phyloP scores from a whole-genome alignment of 2,113 vertebrate species.

The Psephotus haematonotus region DNA sequence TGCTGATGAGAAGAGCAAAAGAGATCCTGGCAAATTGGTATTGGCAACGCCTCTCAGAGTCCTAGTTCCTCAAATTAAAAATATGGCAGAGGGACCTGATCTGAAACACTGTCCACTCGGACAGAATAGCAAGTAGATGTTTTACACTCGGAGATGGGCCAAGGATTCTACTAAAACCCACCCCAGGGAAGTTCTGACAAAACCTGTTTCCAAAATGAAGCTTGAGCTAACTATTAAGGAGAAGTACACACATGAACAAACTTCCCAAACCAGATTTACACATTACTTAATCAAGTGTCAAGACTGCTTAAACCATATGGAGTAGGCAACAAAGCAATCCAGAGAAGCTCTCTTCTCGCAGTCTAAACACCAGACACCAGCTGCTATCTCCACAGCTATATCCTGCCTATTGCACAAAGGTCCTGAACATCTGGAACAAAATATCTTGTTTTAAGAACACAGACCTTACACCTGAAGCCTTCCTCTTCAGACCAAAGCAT shows the following conservation, averaged over 20 bases:
- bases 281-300: slow-evolving; percentile 13
- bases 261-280: slow-evolving; percentile 7
- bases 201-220: background rate
- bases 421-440: background rate
- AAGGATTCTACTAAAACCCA: background rate
- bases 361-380: background rate
- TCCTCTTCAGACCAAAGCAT: background rate
- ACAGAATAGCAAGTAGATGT: background rate
- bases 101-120: background rate
- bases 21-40: rapidly evolving
- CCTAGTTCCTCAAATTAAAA: background rate
- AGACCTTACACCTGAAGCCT: background rate
- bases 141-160: background rate
- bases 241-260: background rate
- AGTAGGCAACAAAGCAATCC: slow-evolving; percentile 1
- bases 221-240: background rate
- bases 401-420: background rate
- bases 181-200: background rate
- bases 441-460: background rate
- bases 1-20: background rate
- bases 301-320: background rate
- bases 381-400: background rate
- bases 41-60: background rate
- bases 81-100: background rate
- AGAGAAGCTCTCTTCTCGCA: background rate